Evolutionary conservation across 2,888 invertebrate genomes (phyloP).

Genomic region (Eupithecia tripunctaria): DNA sequence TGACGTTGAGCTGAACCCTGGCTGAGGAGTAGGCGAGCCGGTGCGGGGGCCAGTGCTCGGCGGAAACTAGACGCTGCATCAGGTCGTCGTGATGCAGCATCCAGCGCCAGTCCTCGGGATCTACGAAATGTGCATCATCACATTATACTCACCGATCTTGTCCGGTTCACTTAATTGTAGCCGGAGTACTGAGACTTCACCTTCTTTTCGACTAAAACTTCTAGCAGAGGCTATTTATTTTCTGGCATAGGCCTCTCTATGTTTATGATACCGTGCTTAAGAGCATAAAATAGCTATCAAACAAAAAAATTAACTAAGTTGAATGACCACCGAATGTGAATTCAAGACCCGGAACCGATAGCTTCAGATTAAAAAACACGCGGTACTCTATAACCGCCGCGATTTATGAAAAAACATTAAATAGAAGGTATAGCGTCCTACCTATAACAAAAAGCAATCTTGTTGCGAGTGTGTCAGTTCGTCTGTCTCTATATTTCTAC

Average conservation of each 20-base stretch:
- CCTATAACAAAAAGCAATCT: no score
- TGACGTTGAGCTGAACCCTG: constrained; percentile 69
- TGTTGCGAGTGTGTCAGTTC: no score
- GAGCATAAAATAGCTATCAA: neutral
- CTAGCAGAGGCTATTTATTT: no score
- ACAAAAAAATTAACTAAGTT: neutral
- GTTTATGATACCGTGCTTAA: no score
- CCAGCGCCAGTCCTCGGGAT: constrained; percentile 62
- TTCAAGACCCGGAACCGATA: neutral
- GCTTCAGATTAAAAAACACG: neutral
- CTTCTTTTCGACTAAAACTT: no score
- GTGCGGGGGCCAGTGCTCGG: constrained; percentile 65
- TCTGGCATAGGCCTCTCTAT: no score
- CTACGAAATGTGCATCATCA: constrained; percentile 37
- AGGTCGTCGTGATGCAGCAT: constrained; percentile 57
- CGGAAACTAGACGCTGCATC: constrained; percentile 50
- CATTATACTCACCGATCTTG: no score
- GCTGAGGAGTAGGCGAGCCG: constrained; percentile 65
- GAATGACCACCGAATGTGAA: neutral
- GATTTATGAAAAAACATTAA: neutral
- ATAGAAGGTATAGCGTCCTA: no score
- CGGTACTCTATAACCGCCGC: neutral
- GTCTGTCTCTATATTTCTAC: no score
- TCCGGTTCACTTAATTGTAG: no score
- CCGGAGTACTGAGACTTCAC: no score